These are phyloP conservation scores for Drosophila gunungcola DNA, from an alignment of 1,140 invertebrate genomes.

Conservation along the genomic window DNA sequence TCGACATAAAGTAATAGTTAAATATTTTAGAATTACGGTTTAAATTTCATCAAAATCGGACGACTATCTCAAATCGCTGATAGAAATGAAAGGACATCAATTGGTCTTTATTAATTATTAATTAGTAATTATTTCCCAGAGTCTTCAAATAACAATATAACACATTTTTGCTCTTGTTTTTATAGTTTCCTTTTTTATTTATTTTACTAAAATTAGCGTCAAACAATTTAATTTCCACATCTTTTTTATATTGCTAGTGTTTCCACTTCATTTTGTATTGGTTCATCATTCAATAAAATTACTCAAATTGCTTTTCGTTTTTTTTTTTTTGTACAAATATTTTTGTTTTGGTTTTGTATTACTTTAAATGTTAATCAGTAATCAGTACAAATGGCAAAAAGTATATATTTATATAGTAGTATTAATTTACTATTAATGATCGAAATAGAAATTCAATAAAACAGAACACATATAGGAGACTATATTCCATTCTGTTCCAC, in stretches of 20 bases:
- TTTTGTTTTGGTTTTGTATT: slow-evolving; percentile 29
- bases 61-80: no score
- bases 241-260: slow-evolving; percentile 49
- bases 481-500: slow-evolving; percentile 3
- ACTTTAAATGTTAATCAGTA: slow-evolving; percentile 69
- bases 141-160: no score
- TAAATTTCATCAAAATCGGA: no score
- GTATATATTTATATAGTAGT: slow-evolving; percentile 51
- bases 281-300: slow-evolving; percentile 27
- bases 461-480: slow-evolving; percentile 28
- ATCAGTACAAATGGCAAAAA: slow-evolving; percentile 81
- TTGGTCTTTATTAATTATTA: no score
- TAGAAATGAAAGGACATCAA: no score
- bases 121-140: no score
- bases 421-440: slow-evolving; percentile 62
- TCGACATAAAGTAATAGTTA: no score
- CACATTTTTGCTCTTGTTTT: background rate
- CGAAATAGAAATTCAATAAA: slow-evolving; percentile 46
- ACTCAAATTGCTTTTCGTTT: slow-evolving; percentile 20
- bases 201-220: slow-evolving; percentile 74
- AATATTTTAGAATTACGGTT: no score
- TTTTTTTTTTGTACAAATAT: slow-evolving; percentile 20
- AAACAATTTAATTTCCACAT: slow-evolving; percentile 57
- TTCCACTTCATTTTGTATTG: slow-evolving; percentile 29
- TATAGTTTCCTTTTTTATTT: slow-evolving; percentile 31